These are phyloP conservation scores for Acanthornis magna DNA, from an alignment of 2,797 vertebrate genomes.

Conservation along the genomic window DNA sequence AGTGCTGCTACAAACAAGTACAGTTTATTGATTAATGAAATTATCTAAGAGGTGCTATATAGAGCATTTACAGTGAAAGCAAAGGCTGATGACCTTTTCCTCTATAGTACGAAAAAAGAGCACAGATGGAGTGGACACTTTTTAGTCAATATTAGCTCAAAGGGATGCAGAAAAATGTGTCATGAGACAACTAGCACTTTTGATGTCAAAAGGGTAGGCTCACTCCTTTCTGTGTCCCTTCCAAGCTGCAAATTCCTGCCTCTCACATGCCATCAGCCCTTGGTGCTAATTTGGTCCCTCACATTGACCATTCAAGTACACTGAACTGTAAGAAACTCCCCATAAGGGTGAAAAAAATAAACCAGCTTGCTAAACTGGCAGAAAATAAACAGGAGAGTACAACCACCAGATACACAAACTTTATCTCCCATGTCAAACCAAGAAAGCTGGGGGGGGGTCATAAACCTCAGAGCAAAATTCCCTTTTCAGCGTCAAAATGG, in stretches of 20 bases:
- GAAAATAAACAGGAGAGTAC: not conserved
- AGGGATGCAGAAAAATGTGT: not conserved
- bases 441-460: fast-evolving
- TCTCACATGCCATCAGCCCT: not conserved
- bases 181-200: not conserved
- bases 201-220: not conserved
- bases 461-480: not conserved
- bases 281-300: not conserved
- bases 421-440: not conserved
- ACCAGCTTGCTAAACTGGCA: not conserved
- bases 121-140: not conserved
- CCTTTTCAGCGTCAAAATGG: not conserved
- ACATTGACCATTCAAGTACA: not conserved
- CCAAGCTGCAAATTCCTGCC: not conserved
- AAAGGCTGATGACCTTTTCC: not conserved
- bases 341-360: not conserved
- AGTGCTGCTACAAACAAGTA: not conserved
- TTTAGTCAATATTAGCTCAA: not conserved
- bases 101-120: not conserved
- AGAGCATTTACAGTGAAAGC: not conserved
- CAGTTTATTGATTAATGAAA: not conserved
- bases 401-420: fast-evolving
- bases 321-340: not conserved
- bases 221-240: not conserved
- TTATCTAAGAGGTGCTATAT: not conserved